A percentile compares a stretch with the other conserved stretches of the same genome.
Conservation (phyloP, 2,113 vertebrate species). For the Grammomys surdaster region DNA sequence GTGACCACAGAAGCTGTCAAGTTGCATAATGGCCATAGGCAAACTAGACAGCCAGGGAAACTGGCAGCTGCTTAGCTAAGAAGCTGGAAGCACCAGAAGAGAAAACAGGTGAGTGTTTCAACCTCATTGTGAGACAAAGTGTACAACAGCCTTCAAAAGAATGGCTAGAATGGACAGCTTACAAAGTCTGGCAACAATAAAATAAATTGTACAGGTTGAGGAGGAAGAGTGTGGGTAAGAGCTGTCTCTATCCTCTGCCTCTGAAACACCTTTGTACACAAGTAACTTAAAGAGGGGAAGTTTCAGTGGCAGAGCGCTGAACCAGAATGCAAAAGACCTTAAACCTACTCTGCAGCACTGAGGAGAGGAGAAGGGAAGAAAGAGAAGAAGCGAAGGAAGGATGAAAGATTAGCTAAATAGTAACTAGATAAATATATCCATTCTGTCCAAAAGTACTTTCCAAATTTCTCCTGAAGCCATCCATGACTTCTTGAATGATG, state of each 20-base stretch:
- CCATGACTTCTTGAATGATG: neutral
- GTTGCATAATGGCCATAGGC: neutral
- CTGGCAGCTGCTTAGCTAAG: neutral
- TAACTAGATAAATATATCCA: neutral
- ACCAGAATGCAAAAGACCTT: neutral
- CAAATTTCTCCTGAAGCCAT: neutral
- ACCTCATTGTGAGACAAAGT: neutral
- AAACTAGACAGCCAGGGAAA: neutral
- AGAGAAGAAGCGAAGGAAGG: no score
- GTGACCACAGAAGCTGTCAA: neutral
- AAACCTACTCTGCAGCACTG: neutral
- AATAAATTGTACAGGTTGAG: no score
- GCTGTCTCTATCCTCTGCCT: neutral
- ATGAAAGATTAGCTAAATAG: neutral
- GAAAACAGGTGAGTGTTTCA: neutral
- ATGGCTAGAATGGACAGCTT: neutral
- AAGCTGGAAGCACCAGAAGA: neutral
- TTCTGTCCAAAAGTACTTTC: neutral
- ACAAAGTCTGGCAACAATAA: neutral
- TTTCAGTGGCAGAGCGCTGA: neutral
- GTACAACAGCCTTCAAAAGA: neutral
- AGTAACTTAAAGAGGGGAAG: neutral
- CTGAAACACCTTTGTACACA: neutral
- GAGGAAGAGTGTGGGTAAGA: neutral
- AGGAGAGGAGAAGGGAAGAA: neutral